Evolutionary conservation across 2,113 vertebrate genomes (phyloP).

Genomic region (Barbus barbus): DNA sequence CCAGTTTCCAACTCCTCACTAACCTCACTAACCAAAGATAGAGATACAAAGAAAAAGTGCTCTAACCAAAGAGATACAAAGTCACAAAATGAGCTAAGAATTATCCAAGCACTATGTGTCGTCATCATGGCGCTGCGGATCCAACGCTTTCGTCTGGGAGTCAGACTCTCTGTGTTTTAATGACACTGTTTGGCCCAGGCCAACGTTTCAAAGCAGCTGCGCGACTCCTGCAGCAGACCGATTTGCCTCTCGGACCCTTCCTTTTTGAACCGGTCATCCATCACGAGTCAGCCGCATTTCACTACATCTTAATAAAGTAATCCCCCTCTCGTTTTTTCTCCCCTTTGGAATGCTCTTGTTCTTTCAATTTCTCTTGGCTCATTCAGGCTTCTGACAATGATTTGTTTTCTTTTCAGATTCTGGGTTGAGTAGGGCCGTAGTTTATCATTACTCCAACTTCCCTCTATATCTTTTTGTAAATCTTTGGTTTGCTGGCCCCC

Average conservation of each 20-base stretch:
- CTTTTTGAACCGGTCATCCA: conserved; percentile 71
- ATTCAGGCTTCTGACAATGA: conserved; percentile 68
- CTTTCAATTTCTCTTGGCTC: conserved; percentile 74
- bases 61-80: neutral
- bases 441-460: conserved; percentile 75
- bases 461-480: conserved; percentile 51
- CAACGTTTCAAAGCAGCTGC: conserved; percentile 69
- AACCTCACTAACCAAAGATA: neutral
- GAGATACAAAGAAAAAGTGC: no score
- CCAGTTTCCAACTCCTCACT: neutral
- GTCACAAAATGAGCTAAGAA: neutral
- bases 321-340: conserved; percentile 74
- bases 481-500: conserved; percentile 7
- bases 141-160: no score
- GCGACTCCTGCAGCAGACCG: conserved; percentile 66
- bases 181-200: conserved; percentile 58
- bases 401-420: conserved; percentile 77
- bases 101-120: neutral
- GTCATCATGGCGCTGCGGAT: neutral
- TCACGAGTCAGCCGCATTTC: conserved; percentile 75
- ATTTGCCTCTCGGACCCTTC: conserved; percentile 67
- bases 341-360: conserved; percentile 80
- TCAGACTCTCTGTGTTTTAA: conserved; percentile 43
- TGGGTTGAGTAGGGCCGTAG: conserved; percentile 72
- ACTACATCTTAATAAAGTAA: conserved; percentile 82